A percentile compares a stretch with the other conserved stretches of the same genome.
Conservation (phyloP, 2,888 invertebrate species). For the Lithophane socia region DNA sequence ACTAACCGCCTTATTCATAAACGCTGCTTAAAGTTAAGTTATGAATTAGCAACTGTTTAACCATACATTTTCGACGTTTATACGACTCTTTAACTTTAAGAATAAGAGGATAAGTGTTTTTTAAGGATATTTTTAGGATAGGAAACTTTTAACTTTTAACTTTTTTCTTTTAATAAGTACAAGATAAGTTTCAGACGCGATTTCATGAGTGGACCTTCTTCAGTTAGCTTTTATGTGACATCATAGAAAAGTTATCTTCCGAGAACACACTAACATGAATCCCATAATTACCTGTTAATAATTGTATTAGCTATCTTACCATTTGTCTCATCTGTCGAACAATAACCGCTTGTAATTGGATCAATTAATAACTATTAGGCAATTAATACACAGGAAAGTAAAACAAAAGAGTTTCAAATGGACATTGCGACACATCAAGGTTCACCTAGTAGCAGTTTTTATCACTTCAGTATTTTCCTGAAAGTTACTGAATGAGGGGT, state of each 20-base stretch:
- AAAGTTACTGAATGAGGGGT: no score
- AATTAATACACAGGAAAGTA: conserved; percentile 7
- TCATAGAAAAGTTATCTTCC: conserved; percentile 26
- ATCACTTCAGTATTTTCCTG: no score
- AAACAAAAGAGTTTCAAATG: conserved; percentile 23
- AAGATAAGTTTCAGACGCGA: not conserved
- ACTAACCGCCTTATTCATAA: no score
- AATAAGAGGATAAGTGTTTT: no score
- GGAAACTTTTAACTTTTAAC: no score
- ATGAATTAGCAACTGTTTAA: no score
- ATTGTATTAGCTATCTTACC: conserved; percentile 13
- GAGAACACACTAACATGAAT: conserved; percentile 27
- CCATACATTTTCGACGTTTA: no score
- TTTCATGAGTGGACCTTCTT: conserved; percentile 7
- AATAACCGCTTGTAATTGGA: conserved; percentile 35
- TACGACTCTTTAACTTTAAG: no score
- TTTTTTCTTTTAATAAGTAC: no score
- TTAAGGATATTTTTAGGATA: no score
- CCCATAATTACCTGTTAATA: conserved; percentile 9
- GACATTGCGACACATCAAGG: not conserved
- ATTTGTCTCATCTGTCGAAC: conserved; percentile 11
- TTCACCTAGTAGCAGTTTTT: not conserved
- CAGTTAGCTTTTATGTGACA: not conserved
- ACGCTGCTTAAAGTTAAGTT: no score
- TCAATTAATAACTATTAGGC: conserved; percentile 26